phyloP scores from a whole-genome alignment of 92 coral and sea anemone species.

The Porites rus region DNA sequence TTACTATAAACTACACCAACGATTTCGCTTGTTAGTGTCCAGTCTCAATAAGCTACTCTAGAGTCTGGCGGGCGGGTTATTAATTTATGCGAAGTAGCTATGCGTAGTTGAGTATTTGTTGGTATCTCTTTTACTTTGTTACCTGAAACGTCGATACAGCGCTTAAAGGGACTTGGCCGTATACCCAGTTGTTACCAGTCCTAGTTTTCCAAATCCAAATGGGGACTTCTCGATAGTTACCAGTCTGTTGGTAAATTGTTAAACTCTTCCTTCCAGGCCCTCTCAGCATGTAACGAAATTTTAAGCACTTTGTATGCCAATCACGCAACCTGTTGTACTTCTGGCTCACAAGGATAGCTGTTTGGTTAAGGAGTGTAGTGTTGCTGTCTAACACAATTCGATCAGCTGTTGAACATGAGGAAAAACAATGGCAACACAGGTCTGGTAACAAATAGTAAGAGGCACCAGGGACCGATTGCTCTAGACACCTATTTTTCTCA shows the following conservation, averaged over 20 bases:
- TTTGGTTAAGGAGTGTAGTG: background rate
- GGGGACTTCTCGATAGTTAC: conserved; percentile 10
- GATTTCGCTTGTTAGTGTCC: no score
- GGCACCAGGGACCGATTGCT: background rate
- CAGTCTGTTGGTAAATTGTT: conserved; percentile 28
- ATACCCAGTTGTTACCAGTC: conserved; percentile 24
- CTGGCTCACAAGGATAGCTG: conserved; percentile 45
- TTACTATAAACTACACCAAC: no score
- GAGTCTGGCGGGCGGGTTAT: no score
- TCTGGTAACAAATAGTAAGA: background rate
- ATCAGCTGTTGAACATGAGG: background rate
- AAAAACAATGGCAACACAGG: no score
- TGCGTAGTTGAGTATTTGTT: no score
- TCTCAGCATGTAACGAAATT: conserved; percentile 50
- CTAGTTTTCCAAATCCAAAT: conserved; percentile 12
- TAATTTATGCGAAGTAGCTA: no score
- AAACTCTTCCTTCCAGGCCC: conserved; percentile 34
- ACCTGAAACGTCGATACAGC: conserved; percentile 47
- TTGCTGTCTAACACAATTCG: conserved; percentile 15
- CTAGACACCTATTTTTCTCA: no score
- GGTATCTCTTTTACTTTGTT: background rate
- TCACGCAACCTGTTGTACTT: conserved; percentile 41
- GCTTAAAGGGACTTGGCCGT: conserved; percentile 53
- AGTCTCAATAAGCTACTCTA: no score
- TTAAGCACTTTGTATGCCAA: conserved; percentile 47